Conservation (phyloP, 2,797 vertebrate genomes). For the Alcedo quadribrachys region DNA sequence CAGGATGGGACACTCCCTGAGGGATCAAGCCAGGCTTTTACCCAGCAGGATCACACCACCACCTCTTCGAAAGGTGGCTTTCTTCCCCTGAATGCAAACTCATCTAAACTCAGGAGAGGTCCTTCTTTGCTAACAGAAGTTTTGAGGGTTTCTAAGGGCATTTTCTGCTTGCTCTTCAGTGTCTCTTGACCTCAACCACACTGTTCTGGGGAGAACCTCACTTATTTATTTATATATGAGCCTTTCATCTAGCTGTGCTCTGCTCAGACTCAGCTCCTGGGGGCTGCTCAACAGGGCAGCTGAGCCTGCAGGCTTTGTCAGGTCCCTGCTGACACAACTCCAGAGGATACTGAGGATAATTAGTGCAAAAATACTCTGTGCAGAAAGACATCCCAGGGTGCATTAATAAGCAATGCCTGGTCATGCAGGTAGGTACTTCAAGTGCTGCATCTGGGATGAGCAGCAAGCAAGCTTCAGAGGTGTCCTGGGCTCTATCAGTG, state of each 20-base stretch:
- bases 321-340: not conserved
- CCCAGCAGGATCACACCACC: rapidly evolving
- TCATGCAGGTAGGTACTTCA: not conserved
- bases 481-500: not conserved
- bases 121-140: not conserved
- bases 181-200: not conserved
- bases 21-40: not conserved
- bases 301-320: not conserved
- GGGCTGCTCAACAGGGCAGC: not conserved
- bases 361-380: not conserved
- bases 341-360: not conserved
- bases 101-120: not conserved
- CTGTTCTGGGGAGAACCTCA: not conserved
- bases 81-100: not conserved
- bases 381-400: not conserved
- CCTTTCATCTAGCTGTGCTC: not conserved
- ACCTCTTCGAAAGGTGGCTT: not conserved
- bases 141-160: not conserved
- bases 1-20: not conserved
- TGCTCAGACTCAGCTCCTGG: not conserved
- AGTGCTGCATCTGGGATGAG: not conserved
- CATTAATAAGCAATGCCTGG: not conserved
- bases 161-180: not conserved
- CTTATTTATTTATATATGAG: not conserved
- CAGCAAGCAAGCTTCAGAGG: not conserved